Base-by-base conservation (phyloP, 2,888 invertebrate species). In the Caenorhabditis wallacei region DNA sequence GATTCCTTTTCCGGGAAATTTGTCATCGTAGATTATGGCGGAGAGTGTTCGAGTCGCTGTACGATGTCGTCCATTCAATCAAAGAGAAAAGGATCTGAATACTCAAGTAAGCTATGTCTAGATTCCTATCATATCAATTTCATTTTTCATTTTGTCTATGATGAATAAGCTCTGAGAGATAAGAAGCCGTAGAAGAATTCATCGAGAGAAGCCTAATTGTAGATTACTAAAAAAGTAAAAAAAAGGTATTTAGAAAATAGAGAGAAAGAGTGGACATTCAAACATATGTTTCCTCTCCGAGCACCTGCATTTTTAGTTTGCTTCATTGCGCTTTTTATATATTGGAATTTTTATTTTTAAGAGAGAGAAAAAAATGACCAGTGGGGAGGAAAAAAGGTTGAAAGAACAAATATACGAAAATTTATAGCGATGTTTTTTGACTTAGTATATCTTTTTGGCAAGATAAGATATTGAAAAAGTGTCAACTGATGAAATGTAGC, bases 51-150 rank as follows among this genome's bases (percentile, higher is more conserved):
- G 95, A 93, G 96, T 96, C 68, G 95, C 96, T 76, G 95, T 95
- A 85, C 93, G 96, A 93, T 96, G 96, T 94, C 95, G 96, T 66
- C 96, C 96, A 26, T 95, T 96, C 94, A 96, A 95, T 93, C 94
- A 94, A 84, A 94, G 95, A 86, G 96, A 96, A 93, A 94, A 93
- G 64, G 94, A 94, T 64, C 92, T 95, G 80, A 94, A 94, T 85
- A 95, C 95, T 92, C 94, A 95, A 93, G 94, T 94, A 13, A 51
- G 43, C 57, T 1, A 2, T 51, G 18, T n/a, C 20, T 1, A 3
- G 35, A 20, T 18, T 48, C 18, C 4, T 18, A n/a, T 48, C 18
- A 11, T 11, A 10, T 35, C 35, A 35, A n/a, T n/a, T 30, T 30
- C 30, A 3, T 30, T 8, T 30, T 30, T 11, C 40, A 10, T 2